Evolutionary conservation across 2,113 vertebrate genomes (phyloP), one percentile per base, ranked within the genome.

Genomic region (Brachyhypopomus occidentalis): DNA sequence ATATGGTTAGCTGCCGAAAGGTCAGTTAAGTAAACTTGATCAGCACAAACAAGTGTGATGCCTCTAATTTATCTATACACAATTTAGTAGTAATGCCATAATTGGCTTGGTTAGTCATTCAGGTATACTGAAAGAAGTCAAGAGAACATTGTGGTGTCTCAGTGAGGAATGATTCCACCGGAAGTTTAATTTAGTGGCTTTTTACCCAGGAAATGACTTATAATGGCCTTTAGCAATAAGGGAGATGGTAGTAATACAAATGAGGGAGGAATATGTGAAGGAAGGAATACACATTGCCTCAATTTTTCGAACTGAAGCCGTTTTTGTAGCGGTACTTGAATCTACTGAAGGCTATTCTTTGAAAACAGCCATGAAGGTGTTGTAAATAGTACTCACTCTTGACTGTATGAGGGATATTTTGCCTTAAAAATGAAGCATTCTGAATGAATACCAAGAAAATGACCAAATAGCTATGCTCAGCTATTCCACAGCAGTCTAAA

Each of bases 41-140:
- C 91, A 91, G 92, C 90, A 91, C 88, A 85, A 90, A 84, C 88
- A 88, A 91, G 92, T 82, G 93, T 94, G 89, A 93, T 94, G 93
- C 91, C 92, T 91, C 90, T 88, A 88, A 91, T 91, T 92, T 91
- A 92, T 92, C 92, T 93, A 84, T 88, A 88, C 88, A 89, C 84
- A 94, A 95, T 94, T 92, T 94, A 94, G 92, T 75, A 86, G 81
- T 81, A 87, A 91, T 84, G 85, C 84, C 90, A 86, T 91, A 92
- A 92, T 90, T 88, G 90, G 87, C 91, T 91, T 92, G 92, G 91
- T 92, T 89, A 91, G 92, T 92, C 88, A 89, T 92, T 89, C 90
- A 90, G 89, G 86, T 90, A 84, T 89, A 89, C 89, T 88, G 83
- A 88, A 92, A 93, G 91, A 92, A 89, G 92, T 93, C 92, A 94